Evolutionary conservation across 1,140 invertebrate genomes (phyloP).

Genomic region (Zaprionus camerounensis): DNA sequence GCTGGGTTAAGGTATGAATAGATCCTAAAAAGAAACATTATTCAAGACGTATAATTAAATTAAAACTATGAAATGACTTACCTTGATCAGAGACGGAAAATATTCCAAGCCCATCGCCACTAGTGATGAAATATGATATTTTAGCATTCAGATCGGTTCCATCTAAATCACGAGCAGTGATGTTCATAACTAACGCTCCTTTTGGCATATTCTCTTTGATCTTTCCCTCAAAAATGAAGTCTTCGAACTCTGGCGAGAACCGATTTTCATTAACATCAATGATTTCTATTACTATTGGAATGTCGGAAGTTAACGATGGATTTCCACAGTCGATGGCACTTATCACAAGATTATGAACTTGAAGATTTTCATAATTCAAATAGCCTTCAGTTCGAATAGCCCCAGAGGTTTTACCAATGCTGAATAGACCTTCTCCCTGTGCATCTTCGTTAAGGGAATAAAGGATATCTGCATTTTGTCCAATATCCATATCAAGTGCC

Average conservation of each 20-base stretch:
- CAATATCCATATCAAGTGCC: conserved; percentile 94
- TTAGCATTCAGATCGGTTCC: conserved; percentile 90
- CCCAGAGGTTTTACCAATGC: conserved; percentile 92
- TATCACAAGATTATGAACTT: conserved; percentile 94
- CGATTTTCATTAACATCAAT: conserved; percentile 97
- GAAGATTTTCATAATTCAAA: conserved; percentile 94
- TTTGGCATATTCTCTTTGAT: conserved; percentile 91
- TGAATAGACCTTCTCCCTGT: conserved; percentile 87
- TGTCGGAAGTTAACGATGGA: conserved; percentile 90
- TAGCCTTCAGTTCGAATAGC: conserved; percentile 90
- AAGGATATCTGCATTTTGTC: conserved; percentile 90
- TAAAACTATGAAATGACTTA: conserved; percentile 84
- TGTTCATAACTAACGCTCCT: conserved; percentile 90
- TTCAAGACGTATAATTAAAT: neutral
- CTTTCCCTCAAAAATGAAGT: conserved; percentile 90
- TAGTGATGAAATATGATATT: conserved; percentile 94
- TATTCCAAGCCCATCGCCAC: conserved; percentile 94
- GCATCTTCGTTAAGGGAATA: conserved; percentile 90
- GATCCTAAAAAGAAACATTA: conserved; percentile 87
- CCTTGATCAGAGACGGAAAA: conserved; percentile 96
- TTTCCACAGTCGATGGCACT: conserved; percentile 92
- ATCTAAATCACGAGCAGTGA: conserved; percentile 92
- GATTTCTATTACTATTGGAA: conserved; percentile 93
- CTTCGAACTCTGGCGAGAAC: conserved; percentile 92
- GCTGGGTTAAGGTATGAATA: conserved; percentile 91